phyloP scores from a whole-genome alignment of 2,797 vertebrate genomes.

The Anomalospiza imberbis region DNA sequence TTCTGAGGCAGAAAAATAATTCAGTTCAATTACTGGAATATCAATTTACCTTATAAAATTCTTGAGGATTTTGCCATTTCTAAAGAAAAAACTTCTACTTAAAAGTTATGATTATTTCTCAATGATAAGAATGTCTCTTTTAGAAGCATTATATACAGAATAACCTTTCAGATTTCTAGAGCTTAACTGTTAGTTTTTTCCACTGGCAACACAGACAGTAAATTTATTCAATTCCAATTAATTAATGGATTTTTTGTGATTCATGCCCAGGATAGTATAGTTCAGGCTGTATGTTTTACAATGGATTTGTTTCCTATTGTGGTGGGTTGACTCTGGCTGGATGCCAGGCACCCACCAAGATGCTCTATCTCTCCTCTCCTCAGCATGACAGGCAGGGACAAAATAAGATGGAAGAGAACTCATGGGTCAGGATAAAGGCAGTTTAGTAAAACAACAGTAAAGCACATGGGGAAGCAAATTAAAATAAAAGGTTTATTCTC shows the following conservation, averaged over 20 bases:
- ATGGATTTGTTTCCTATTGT: neutral
- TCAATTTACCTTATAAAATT: neutral
- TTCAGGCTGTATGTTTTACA: neutral
- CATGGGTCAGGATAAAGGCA: neutral
- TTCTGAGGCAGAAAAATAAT: neutral
- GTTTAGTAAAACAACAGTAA: neutral
- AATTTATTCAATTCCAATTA: neutral
- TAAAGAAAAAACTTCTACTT: neutral
- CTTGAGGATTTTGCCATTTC: neutral
- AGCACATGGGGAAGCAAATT: neutral
- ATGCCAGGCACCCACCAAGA: neutral
- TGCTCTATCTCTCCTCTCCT: neutral
- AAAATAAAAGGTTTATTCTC: neutral
- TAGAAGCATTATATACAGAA: neutral
- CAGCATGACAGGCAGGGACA: neutral
- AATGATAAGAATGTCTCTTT: neutral
- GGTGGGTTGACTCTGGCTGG: neutral
- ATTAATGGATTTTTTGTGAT: neutral
- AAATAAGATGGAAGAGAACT: neutral
- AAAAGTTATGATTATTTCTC: neutral
- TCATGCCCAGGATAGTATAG: neutral
- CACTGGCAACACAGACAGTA: neutral
- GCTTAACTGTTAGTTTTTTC: neutral
- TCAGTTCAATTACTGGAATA: neutral
- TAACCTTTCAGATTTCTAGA: neutral